These are phyloP conservation scores for Furcula furcula DNA, from an alignment of 2,888 invertebrate species.

Conservation along the genomic window DNA sequence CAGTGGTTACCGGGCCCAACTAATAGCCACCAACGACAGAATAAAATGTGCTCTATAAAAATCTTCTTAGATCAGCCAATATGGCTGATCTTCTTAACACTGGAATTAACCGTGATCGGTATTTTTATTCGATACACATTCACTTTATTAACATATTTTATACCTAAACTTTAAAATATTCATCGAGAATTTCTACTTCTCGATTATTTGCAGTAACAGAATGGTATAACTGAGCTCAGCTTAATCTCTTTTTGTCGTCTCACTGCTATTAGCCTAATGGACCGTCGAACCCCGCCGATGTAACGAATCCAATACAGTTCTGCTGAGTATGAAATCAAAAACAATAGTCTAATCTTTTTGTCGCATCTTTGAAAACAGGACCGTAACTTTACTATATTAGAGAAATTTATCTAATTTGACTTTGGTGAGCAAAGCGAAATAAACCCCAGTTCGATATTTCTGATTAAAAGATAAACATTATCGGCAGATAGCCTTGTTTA, in stretches of 20 bases:
- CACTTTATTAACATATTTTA: too few relatives aligned
- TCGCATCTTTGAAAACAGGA: background rate
- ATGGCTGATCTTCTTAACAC: too few relatives aligned
- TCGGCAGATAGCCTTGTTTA: background rate
- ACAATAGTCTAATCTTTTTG: slow-evolving; percentile 24
- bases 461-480: background rate
- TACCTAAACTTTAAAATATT: too few relatives aligned
- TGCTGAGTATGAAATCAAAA: slow-evolving; percentile 49
- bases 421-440: background rate
- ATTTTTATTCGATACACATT: too few relatives aligned
- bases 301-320: slow-evolving; percentile 34
- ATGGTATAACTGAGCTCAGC: slow-evolving; percentile 65
- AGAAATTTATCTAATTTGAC: background rate
- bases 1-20: too few relatives aligned
- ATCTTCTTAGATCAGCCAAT: too few relatives aligned
- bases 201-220: slow-evolving; percentile 58
- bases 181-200: slow-evolving; percentile 39
- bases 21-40: too few relatives aligned
- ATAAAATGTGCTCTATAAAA: too few relatives aligned
- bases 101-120: too few relatives aligned
- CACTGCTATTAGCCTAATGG: slow-evolving; percentile 75
- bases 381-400: background rate
- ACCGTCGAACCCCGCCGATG: slow-evolving; percentile 40
- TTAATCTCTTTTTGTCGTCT: slow-evolving; percentile 72
- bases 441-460: background rate